A percentile compares a stretch with the other conserved stretches of the same genome.
phyloP scores from a whole-genome alignment of 2,113 vertebrate genomes.

The Pseudopipra pipra region DNA sequence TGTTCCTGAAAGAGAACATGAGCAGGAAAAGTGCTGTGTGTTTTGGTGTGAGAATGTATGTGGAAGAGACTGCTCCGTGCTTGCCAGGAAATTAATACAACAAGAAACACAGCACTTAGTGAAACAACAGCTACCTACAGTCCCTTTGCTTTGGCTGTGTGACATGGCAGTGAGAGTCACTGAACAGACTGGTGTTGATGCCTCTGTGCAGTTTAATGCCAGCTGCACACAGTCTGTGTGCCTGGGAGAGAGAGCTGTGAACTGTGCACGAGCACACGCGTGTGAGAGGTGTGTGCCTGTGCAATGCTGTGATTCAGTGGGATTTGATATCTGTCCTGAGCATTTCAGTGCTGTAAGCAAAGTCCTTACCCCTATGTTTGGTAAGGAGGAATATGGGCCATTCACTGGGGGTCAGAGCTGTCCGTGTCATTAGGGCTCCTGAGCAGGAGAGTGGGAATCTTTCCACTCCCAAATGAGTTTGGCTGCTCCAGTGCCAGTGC shows the following conservation, averaged over 20 bases:
- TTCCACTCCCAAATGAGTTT: neutral
- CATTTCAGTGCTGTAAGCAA: neutral
- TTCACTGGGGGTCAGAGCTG: neutral
- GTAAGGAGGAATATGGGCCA: neutral
- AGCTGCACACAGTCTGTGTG: neutral
- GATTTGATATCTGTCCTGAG: neutral
- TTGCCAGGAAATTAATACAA: neutral
- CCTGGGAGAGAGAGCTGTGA: neutral
- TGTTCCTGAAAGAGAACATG: neutral
- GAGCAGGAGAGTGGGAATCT: neutral
- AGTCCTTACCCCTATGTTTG: neutral
- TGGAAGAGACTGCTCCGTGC: neutral
- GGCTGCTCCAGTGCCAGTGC: neutral
- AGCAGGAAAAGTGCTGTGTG: neutral
- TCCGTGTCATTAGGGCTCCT: neutral
- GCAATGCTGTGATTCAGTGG: neutral
- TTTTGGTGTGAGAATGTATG: neutral
- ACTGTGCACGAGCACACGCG: fast-evolving
- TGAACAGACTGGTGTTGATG: fast-evolving
- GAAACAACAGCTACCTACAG: neutral
- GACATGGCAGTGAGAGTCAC: neutral
- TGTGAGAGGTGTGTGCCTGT: neutral
- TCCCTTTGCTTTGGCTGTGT: neutral
- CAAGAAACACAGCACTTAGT: neutral
- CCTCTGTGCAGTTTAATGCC: neutral